A percentile compares a stretch with the other conserved stretches of the same genome.
Evolutionary conservation across 30 jellyfish, hydroid and myxozoan genomes (phyloP).

Genomic region (Cassiopea andromeda): DNA sequence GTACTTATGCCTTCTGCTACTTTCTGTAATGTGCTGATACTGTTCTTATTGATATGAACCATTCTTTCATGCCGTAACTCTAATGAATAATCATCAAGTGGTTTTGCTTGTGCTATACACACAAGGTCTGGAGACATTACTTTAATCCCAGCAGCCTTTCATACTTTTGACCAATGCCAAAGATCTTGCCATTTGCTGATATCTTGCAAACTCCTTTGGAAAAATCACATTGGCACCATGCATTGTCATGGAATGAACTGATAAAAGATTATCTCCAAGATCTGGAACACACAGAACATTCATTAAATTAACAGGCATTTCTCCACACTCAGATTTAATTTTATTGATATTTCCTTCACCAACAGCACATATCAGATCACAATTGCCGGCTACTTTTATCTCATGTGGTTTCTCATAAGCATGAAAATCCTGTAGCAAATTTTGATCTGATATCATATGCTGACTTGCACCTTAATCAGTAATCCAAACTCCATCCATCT

Average conservation of each 20-base stretch:
- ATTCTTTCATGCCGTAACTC: constrained; percentile 21
- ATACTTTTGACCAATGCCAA: constrained; percentile 38
- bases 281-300: constrained; percentile 52
- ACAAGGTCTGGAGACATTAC: constrained; percentile 36
- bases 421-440: constrained; percentile 6
- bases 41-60: constrained; percentile 22
- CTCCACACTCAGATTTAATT: constrained; percentile 33
- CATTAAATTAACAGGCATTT: constrained; percentile 23
- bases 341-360: constrained; percentile 41
- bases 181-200: constrained; percentile 9
- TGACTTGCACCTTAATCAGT: constrained; percentile 33
- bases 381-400: constrained; percentile 4
- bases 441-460: background rate
- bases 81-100: constrained; percentile 28
- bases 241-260: constrained; percentile 29
- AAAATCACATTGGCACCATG: constrained; percentile 44
- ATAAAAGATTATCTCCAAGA: constrained; percentile 30
- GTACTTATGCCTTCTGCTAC: constrained; percentile 30
- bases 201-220: constrained; percentile 12
- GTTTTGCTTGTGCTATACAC: constrained; percentile 13
- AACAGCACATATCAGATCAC: constrained; percentile 32
- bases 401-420: background rate
- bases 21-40: constrained; percentile 7
- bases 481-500: background rate
- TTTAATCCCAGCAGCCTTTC: constrained; percentile 26